Percentiles rank a stretch among this genome's conserved stretches.
Evolutionary conservation across 2,888 invertebrate genomes (phyloP).

Genomic region (Caenorhabditis macrosperma): DNA sequence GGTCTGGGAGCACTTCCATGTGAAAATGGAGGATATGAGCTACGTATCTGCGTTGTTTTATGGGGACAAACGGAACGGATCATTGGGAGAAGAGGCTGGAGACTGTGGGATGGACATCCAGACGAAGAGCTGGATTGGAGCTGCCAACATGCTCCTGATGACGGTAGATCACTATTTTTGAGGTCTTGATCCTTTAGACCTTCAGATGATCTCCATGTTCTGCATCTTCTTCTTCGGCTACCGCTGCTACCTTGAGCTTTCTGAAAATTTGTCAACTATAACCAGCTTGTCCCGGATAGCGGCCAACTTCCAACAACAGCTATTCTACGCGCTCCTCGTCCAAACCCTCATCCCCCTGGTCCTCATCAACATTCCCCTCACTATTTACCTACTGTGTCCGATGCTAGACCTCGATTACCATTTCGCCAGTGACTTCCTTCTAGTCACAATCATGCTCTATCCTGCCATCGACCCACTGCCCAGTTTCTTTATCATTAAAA

Average conservation of each 20-base stretch:
- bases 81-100: too few species aligned
- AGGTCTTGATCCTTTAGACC: too few species aligned
- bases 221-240: constrained; percentile 38
- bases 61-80: too few species aligned
- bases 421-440: constrained; percentile 3
- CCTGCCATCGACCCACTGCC: constrained; percentile 36
- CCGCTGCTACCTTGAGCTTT: constrained; percentile 11
- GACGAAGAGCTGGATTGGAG: not conserved
- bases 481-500: constrained; percentile 34
- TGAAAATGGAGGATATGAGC: too few species aligned
- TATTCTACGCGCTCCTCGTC: constrained; percentile 31
- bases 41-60: too few species aligned
- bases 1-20: too few species aligned
- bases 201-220: constrained; percentile 31
- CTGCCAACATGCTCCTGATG: not conserved
- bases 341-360: constrained; percentile 39
- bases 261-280: not conserved
- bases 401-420: constrained; percentile 19
- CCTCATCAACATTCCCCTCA: constrained; percentile 32
- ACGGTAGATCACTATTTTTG: too few species aligned
- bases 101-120: not conserved
- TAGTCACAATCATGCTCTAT: constrained; percentile 21
- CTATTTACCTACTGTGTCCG: constrained; percentile 19
- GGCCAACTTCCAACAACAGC: constrained; percentile 23
- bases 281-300: not conserved